Percentiles rank a stretch among this genome's conserved stretches.
phyloP scores from a whole-genome alignment of 2,888 invertebrate species.

The Drosophila acutilabella region DNA sequence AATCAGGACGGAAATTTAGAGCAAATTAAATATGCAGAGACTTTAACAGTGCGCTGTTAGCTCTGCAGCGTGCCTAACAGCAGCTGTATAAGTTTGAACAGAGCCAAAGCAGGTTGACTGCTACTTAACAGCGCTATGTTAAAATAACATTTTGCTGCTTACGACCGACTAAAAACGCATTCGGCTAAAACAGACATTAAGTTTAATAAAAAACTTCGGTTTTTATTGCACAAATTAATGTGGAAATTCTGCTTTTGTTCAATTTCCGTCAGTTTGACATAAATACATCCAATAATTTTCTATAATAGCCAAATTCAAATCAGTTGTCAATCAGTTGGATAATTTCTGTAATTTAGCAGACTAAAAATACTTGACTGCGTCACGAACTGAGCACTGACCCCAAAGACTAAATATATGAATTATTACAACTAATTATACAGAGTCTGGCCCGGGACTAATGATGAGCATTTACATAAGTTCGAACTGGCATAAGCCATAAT shows the following conservation, averaged over 20 bases:
- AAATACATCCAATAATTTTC: constrained; percentile 2
- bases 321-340: constrained; percentile 22
- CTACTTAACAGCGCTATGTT: constrained; percentile 1
- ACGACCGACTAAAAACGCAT: neutral
- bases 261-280: constrained; percentile 43
- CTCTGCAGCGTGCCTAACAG: neutral
- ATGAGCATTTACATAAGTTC: constrained; percentile 58
- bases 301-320: constrained; percentile 13
- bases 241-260: constrained; percentile 40
- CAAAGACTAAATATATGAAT: constrained; percentile 42
- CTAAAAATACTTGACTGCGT: constrained; percentile 14
- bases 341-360: constrained; percentile 24
- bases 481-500: constrained; percentile 19
- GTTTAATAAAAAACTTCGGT: neutral
- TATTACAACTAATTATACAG: constrained; percentile 41
- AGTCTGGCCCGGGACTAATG: constrained; percentile 35
- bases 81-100: neutral
- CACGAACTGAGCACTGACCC: constrained; percentile 33
- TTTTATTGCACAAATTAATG: constrained; percentile 11
- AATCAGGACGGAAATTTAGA: neutral
- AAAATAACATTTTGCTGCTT: neutral
- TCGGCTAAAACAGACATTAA: neutral
- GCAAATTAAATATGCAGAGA: neutral
- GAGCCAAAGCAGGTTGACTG: neutral
- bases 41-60: neutral